A percentile compares a stretch with the other conserved stretches of the same genome.
These are phyloP conservation scores for Apolygus lucorum DNA, from an alignment of 1,140 invertebrate genomes.

Conservation along the genomic window DNA sequence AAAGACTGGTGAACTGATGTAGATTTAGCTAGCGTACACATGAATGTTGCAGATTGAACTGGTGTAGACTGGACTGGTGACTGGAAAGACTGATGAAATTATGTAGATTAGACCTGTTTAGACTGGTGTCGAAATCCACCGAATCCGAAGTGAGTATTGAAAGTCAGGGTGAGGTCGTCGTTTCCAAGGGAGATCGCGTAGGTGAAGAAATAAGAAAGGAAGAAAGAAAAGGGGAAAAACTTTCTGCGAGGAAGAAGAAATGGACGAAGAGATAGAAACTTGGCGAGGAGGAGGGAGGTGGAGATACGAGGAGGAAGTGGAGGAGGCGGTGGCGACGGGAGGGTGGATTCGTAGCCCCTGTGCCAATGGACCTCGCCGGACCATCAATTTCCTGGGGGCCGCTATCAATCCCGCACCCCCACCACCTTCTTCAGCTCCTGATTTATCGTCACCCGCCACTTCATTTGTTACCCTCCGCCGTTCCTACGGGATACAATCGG, in stretches of 20 bases:
- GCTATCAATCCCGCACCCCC: neutral
- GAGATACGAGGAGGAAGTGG: neutral
- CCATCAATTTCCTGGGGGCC: constrained; percentile 20
- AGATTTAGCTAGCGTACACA: no score
- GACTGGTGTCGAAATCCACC: no score
- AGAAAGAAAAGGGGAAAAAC: neutral
- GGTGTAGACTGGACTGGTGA: no score
- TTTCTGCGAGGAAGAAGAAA: neutral
- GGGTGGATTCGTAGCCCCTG: neutral
- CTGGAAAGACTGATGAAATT: no score
- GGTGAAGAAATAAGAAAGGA: no score
- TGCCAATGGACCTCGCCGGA: constrained; percentile 22
- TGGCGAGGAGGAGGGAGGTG: neutral
- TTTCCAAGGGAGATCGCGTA: no score
- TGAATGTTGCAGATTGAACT: no score
- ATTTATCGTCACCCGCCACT: constrained; percentile 21
- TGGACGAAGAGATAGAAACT: neutral
- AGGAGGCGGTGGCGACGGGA: neutral
- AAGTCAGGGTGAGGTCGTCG: no score
- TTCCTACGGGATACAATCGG: neutral
- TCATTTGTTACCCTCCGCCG: constrained; percentile 14
- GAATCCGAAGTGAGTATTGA: no score
- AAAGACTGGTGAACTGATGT: no score
- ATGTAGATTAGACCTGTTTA: no score
- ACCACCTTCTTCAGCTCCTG: neutral